Conservation (phyloP, 2,888 invertebrate species). For the Osmoderma eremita region DNA sequence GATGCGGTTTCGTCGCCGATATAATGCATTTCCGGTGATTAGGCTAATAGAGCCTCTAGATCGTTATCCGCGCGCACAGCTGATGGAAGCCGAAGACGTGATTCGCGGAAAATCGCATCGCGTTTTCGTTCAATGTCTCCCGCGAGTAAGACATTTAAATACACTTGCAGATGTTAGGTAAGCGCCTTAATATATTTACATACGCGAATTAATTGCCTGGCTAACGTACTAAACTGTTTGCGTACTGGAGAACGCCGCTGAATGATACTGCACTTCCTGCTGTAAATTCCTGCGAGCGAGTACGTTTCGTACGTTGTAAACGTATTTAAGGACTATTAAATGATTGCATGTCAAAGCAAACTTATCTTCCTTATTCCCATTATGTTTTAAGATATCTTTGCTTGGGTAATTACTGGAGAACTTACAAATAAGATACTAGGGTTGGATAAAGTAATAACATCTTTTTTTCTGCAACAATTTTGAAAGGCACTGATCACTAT, state of each 20-base stretch:
- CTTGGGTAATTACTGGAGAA: no score
- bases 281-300: background rate
- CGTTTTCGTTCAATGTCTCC: background rate
- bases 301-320: no score
- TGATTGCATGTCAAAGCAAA: no score
- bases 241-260: background rate
- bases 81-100: slow-evolving; percentile 15
- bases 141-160: slow-evolving; percentile 33
- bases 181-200: slow-evolving; percentile 19
- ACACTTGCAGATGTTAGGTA: slow-evolving; percentile 6
- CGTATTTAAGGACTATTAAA: no score
- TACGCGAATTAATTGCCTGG: slow-evolving; percentile 20
- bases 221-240: slow-evolving; percentile 13
- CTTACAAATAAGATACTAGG: no score
- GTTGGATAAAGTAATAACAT: no score
- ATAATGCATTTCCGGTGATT: slow-evolving; percentile 31
- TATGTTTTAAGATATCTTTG: no score
- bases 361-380: no score
- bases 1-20: slow-evolving; percentile 29
- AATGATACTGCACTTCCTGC: slow-evolving; percentile 1
- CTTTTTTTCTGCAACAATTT: no score
- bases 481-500: no score
- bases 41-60: slow-evolving; percentile 34
- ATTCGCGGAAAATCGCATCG: slow-evolving; percentile 13
- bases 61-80: slow-evolving; percentile 8